phyloP scores from a whole-genome alignment of 2,888 invertebrate species.

The Apotomis turbidana region DNA sequence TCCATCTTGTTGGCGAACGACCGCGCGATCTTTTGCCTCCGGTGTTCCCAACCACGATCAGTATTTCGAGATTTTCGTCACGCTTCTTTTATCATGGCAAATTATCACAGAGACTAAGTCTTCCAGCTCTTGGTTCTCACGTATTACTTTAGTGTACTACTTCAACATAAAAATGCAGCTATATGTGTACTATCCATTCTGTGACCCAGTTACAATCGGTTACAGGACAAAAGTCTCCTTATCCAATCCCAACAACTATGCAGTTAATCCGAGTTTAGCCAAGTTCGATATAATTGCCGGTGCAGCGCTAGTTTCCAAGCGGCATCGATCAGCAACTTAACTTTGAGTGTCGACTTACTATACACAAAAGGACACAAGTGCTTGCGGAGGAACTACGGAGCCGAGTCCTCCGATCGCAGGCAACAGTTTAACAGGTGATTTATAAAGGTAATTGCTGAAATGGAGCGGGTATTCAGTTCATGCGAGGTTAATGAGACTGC shows the following conservation, averaged over 20 bases:
- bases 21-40: too few species aligned
- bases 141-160: too few species aligned
- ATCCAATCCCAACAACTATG: background rate
- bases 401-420: background rate
- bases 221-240: background rate
- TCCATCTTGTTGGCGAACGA: too few species aligned
- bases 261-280: background rate
- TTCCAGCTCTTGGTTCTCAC: too few species aligned
- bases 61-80: too few species aligned
- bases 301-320: background rate
- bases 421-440: conserved; percentile 6
- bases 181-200: too few species aligned
- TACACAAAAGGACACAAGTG: background rate
- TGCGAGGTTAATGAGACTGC: background rate
- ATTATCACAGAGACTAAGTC: too few species aligned
- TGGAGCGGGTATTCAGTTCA: background rate
- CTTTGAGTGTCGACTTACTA: background rate
- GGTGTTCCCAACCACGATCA: too few species aligned
- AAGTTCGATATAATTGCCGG: background rate
- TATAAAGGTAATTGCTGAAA: conserved; percentile 4
- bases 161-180: too few species aligned
- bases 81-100: too few species aligned
- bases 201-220: too few species aligned
- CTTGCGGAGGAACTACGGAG: background rate
- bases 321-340: conserved; percentile 9